These are phyloP conservation scores for Scyliorhinus canicula DNA, from an alignment of 2,797 vertebrate genomes.

Conservation along the genomic window DNA sequence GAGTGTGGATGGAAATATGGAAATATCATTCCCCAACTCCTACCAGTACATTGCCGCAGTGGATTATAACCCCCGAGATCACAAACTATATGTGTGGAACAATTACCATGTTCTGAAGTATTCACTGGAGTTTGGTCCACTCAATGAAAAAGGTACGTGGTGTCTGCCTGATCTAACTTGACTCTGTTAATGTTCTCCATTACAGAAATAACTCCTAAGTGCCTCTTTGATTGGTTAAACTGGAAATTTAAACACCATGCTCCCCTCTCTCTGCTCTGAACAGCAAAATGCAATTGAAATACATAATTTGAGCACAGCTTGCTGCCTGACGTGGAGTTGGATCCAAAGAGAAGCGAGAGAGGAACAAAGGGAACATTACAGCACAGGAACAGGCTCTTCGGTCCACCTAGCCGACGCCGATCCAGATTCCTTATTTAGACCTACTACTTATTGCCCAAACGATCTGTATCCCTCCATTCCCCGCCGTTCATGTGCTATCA, in stretches of 20 bases:
- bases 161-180: background rate
- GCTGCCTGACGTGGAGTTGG: background rate
- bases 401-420: too few species aligned
- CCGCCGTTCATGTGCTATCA: too few species aligned
- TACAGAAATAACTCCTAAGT: background rate
- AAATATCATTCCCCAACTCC: conserved; percentile 93
- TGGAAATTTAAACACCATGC: background rate
- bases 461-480: too few species aligned
- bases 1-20: conserved; percentile 85
- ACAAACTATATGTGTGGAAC: conserved; percentile 98
- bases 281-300: background rate
- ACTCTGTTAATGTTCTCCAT: background rate
- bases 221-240: background rate
- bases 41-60: conserved; percentile 98
- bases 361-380: too few species aligned
- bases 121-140: conserved; percentile 85
- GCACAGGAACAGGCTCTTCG: too few species aligned
- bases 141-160: conserved; percentile 85
- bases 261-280: background rate
- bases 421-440: too few species aligned
- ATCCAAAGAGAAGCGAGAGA: too few species aligned
- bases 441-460: too few species aligned
- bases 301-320: background rate
- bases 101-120: conserved; percentile 98
- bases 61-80: conserved; percentile 98